phyloP scores from a whole-genome alignment of 2,797 vertebrate species.

The Schizopygopsis malacanthus region DNA sequence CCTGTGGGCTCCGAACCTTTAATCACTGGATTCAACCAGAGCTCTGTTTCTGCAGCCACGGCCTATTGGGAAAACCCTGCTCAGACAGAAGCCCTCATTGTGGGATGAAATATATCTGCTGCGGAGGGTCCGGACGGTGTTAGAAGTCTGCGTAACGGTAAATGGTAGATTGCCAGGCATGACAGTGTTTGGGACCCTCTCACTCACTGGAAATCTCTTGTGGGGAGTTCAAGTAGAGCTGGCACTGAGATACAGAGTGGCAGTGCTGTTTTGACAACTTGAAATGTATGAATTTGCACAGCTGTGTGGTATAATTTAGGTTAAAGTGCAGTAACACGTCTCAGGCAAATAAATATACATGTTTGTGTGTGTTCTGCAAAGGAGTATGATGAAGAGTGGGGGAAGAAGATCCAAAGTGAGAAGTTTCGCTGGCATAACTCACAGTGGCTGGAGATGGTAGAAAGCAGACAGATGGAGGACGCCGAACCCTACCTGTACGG shows the following conservation, averaged over 20 bases:
- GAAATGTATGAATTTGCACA: constrained; percentile 39
- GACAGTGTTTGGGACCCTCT: constrained; percentile 19
- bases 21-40: constrained; percentile 45
- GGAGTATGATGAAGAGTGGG: constrained; percentile 97
- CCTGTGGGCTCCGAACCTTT: constrained; percentile 35
- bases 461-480: constrained; percentile 91
- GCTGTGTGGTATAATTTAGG: constrained; percentile 30
- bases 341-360: background rate
- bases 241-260: background rate
- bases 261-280: background rate
- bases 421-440: constrained; percentile 97
- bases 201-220: constrained; percentile 9
- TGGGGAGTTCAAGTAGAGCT: constrained; percentile 21
- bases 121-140: constrained; percentile 22
- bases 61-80: constrained; percentile 33
- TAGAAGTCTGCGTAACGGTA: background rate
- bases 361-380: constrained; percentile 61
- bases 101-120: constrained; percentile 31
- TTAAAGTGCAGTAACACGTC: background rate
- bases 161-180: constrained; percentile 35
- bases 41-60: constrained; percentile 38
- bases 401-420: constrained; percentile 93
- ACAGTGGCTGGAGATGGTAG: constrained; percentile 96
- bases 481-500: constrained; percentile 89
- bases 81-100: constrained; percentile 38